These are phyloP conservation scores for Gadopsis marmoratus DNA, from an alignment of 2,797 vertebrate species.

Conservation along the genomic window DNA sequence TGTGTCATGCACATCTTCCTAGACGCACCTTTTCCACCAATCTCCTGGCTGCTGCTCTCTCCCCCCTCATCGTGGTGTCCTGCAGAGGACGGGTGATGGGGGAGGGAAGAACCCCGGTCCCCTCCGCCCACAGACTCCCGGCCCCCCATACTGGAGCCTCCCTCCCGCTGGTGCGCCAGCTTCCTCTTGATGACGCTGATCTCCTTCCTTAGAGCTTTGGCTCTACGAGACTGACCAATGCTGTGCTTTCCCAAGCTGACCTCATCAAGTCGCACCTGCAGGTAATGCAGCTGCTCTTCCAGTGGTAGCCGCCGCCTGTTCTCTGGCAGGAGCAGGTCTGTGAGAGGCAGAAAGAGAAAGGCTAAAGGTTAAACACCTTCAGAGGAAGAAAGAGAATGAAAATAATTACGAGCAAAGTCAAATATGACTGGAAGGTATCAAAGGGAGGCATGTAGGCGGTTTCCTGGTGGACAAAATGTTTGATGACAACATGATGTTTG, in stretches of 20 bases:
- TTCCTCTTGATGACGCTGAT: slow-evolving; percentile 95
- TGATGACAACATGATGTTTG: neutral
- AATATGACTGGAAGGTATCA: neutral
- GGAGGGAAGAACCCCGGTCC: slow-evolving; percentile 80
- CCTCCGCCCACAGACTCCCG: slow-evolving; percentile 87
- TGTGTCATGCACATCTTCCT: neutral
- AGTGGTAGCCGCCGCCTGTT: slow-evolving; percentile 92
- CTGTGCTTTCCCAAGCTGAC: slow-evolving; percentile 94
- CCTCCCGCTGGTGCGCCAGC: slow-evolving; percentile 93
- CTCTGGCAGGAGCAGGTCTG: slow-evolving; percentile 90
- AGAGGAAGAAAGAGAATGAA: neutral
- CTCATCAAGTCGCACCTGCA: slow-evolving; percentile 91
- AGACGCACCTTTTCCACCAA: slow-evolving; percentile 91
- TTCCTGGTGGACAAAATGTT: neutral
- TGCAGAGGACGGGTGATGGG: slow-evolving; percentile 85
- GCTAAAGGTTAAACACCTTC: neutral
- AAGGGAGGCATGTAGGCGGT: neutral
- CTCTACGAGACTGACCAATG: slow-evolving; percentile 92
- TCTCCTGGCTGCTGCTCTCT: slow-evolving; percentile 99
- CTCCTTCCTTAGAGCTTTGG: slow-evolving; percentile 98
- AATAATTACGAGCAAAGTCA: neutral
- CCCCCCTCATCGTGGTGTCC: slow-evolving; percentile 95
- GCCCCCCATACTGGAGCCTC: slow-evolving; percentile 83
- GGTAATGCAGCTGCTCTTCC: slow-evolving; percentile 95
- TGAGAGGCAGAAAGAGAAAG: slow-evolving; percentile 16